Conservation (phyloP, 2,888 invertebrate genomes). For the Glyphotaelius pellucidus region DNA sequence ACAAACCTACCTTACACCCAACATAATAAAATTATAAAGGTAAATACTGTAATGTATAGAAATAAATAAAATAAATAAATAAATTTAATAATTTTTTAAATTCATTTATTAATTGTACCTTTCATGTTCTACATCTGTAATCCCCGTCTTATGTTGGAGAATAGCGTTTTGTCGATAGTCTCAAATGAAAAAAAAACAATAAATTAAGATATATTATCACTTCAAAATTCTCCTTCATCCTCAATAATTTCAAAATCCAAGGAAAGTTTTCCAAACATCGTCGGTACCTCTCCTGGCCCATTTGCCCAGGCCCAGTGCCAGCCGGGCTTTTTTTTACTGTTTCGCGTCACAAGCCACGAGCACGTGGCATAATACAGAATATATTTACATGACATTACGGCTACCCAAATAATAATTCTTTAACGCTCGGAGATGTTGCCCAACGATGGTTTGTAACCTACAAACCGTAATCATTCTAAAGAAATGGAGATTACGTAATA, state of each 20-base stretch:
- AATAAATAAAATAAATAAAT: too few relatives aligned
- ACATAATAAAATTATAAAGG: too few relatives aligned
- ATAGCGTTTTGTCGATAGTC: background rate
- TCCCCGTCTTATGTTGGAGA: background rate
- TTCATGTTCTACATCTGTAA: too few relatives aligned
- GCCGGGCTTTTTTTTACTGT: background rate
- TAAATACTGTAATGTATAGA: too few relatives aligned
- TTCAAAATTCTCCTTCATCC: background rate
- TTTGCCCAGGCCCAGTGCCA: background rate
- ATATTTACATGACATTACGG: slow-evolving; percentile 3
- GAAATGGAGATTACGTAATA: background rate
- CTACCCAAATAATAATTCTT: background rate
- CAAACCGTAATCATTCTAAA: background rate
- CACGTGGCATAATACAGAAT: slow-evolving; percentile 12
- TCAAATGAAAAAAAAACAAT: too few relatives aligned
- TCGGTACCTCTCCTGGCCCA: background rate
- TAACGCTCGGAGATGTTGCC: background rate
- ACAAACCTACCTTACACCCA: too few relatives aligned
- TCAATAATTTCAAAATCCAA: background rate
- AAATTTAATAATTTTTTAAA: too few relatives aligned
- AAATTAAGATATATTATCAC: background rate
- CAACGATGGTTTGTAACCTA: background rate
- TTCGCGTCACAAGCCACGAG: background rate
- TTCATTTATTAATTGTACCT: too few relatives aligned
- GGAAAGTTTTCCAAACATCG: background rate